Base-by-base conservation (phyloP, 2,888 invertebrate species). In the Lycia hirtaria region DNA sequence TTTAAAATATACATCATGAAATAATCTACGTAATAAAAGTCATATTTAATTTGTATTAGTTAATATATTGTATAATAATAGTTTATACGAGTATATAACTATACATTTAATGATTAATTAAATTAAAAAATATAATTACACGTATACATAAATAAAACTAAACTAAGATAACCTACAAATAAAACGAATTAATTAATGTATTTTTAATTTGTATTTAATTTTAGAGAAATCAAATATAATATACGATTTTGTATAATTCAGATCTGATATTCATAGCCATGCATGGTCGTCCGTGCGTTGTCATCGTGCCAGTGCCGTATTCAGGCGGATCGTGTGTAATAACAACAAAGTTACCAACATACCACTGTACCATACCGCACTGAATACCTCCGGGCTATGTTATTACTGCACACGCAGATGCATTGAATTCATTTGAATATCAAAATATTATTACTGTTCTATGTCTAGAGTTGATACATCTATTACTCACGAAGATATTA, bases 361-460 rank as follows among this genome's bases (percentile, higher is more conserved):
- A 61, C 61, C 66, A 56, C 54, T 35, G n/a, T 24, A 33, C 12
- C 49, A 43, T 44, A 44, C 43, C 55, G 55, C 64, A 63, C 67
- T 63, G 66, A 65, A 68, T 71, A 71, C 66, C 66, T 64, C 70
- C 66, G 63, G 62, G 70, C 69, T 68, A 68, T 69, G 72, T 74
- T 78, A 69, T 76, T 77, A 73, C 69, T 71, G 68, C 72, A 67
- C 62, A 63, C 71, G 67, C 66, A 72, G 65, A 71, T 77, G 78
- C 81, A 78, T 73, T 73, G 66, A 67, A 72, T 72, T 75, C 72
- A 86, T 87, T 87, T 83, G 83, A 83, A 85, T 83, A 83, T 72
- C 73, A 78, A 73, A 80, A 80, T 76, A 78, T 74, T 74, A 78
- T 75, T 73, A 73, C 68, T 68, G 69, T 71, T 35, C 26, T 7